Conservation (phyloP, 2,113 vertebrate genomes). For the Vireo altiloquus region DNA sequence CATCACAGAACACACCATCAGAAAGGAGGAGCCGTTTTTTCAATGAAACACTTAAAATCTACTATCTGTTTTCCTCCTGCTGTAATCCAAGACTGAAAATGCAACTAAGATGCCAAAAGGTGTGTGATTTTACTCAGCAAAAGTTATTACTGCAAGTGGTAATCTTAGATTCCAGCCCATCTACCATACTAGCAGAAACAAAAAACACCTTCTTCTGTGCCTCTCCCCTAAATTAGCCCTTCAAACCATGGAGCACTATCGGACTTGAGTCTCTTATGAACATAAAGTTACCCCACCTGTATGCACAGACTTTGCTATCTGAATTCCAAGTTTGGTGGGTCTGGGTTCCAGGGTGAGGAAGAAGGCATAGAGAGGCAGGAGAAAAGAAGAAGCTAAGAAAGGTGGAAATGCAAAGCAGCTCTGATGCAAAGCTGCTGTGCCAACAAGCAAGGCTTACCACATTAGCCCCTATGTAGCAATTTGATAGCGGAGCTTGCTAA, state of each 20-base stretch:
- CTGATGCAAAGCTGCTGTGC: not conserved
- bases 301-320: not conserved
- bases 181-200: not conserved
- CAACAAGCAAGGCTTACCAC: not conserved
- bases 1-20: not conserved
- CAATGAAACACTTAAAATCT: not conserved
- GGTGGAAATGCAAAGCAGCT: not conserved
- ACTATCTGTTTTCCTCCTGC: not conserved
- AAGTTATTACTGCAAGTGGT: not conserved
- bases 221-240: not conserved
- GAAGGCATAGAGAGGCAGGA: not conserved
- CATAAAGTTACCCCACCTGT: not conserved
- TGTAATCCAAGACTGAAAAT: not conserved
- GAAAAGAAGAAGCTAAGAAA: not conserved
- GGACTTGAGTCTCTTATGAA: fast-evolving
- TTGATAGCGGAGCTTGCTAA: not conserved
- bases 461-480: not conserved
- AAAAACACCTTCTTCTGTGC: not conserved
- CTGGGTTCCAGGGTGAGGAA: not conserved
- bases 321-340: not conserved
- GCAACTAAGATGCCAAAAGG: not conserved
- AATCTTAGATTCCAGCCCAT: not conserved
- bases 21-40: not conserved
- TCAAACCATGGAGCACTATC: not conserved
- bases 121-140: not conserved